Percentiles rank a stretch among this genome's conserved stretches.
Conservation (phyloP, 2,888 invertebrate species). For the Tiliacea aurago region DNA sequence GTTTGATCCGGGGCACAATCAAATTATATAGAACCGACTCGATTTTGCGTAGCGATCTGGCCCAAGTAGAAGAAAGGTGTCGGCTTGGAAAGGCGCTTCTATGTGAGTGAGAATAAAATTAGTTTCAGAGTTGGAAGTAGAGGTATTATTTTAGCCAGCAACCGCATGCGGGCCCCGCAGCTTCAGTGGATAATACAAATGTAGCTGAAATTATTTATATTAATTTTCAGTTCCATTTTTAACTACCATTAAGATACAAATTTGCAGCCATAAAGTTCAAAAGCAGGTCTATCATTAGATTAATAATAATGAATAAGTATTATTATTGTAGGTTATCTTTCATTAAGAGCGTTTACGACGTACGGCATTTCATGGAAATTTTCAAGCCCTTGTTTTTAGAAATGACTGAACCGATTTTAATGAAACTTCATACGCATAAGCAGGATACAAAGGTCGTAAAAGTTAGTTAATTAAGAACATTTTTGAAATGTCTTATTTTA, state of each 20-base stretch:
- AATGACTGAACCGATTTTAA: too few species aligned
- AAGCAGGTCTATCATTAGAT: not conserved
- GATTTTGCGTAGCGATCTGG: constrained; percentile 58
- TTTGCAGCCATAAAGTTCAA: too few species aligned
- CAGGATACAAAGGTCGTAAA: too few species aligned
- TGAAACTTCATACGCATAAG: too few species aligned
- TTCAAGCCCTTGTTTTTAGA: too few species aligned
- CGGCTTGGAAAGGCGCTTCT: not conserved
- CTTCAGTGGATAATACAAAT: too few species aligned
- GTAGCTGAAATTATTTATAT: not conserved
- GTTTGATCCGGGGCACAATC: constrained; percentile 63
- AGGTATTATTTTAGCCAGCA: not conserved
- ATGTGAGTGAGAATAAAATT: not conserved
- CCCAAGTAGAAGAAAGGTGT: constrained; percentile 39
- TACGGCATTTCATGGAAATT: too few species aligned
- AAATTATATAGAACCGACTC: constrained; percentile 68
- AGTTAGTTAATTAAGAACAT: too few species aligned
- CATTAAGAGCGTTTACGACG: too few species aligned
- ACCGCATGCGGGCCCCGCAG: not conserved
- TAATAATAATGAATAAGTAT: not conserved
- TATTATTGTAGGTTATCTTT: not conserved
- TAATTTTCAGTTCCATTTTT: not conserved
- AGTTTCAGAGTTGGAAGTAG: not conserved
- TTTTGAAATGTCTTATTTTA: too few species aligned
- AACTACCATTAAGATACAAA: not conserved